Evolutionary conservation across 2,888 invertebrate species (phyloP), one percentile per base, ranked within the genome.

Genomic region (Ornithoptera priamus): DNA sequence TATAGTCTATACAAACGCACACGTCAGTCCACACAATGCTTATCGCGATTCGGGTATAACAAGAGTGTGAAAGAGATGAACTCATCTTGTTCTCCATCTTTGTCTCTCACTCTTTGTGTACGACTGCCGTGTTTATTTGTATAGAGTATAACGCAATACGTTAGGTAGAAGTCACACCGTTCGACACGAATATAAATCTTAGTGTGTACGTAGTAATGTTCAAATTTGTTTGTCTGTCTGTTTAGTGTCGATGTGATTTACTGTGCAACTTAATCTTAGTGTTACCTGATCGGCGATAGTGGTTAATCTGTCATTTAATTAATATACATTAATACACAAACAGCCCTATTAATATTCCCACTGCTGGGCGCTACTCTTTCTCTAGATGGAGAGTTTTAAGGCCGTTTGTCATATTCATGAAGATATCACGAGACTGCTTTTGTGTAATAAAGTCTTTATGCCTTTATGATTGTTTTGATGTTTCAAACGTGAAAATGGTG

Each of bases 181-280:
- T 20, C 10, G 22, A 56, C 17, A 39, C 64, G 24, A 61, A 56
- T 46, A 24, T 62, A 57, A 62, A 58, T 24, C 57, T 67, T 66
- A 63, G 59, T 6, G 24, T 39, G 22, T 65, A 46, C 10, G 57
- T 58, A 58, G 50, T 68, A 59, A 65, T 50, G 67, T 65, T 56
- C 30, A 64, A 59, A 67, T 46, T 62, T 7, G 60, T 50, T 39
- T 39, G n/a, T 59, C 46, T 62, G 66, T 18, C 56, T 30, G 20
- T 60, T 67, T 56, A 24, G 24, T 67, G 67, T 67, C 24, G 20
- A 62, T 62, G 67, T 67, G 61, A 36, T 22, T 65, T 59, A 39
- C 24, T 22, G 46, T 50, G 59, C 50, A 53, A 58, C 1, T 60
- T 46, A 22, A 50, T 30, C 15, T 42, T 65, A 18, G 58, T 65